phyloP scores from a whole-genome alignment of 2,888 invertebrate genomes.

The Ligdia adustata region DNA sequence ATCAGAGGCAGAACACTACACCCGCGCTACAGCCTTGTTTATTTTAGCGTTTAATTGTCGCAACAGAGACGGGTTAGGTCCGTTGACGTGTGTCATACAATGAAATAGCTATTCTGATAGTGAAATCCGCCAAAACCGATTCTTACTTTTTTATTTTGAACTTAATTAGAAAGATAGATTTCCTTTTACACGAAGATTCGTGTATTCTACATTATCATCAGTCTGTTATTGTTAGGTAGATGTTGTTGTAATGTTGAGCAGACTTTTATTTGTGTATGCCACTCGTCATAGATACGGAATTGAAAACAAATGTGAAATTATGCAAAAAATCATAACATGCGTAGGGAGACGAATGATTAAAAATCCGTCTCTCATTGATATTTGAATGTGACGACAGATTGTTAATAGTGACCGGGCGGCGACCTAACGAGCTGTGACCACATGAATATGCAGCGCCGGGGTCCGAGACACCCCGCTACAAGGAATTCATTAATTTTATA shows the following conservation, averaged over 20 bases:
- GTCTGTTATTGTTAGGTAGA: too few species aligned
- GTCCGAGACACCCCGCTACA: slow-evolving; percentile 48
- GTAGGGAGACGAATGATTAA: slow-evolving; percentile 28
- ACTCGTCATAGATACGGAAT: too few species aligned
- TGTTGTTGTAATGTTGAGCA: too few species aligned
- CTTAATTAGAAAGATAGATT: too few species aligned
- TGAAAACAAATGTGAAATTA: not conserved
- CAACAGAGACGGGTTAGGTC: slow-evolving; percentile 14
- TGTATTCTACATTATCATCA: too few species aligned
- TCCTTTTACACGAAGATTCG: too few species aligned
- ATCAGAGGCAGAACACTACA: slow-evolving; percentile 37
- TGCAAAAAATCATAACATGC: not conserved
- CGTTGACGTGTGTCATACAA: slow-evolving; percentile 6
- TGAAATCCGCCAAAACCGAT: too few species aligned
- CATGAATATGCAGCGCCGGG: slow-evolving; percentile 73
- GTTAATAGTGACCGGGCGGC: slow-evolving; percentile 71
- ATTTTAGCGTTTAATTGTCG: slow-evolving; percentile 37
- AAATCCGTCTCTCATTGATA: slow-evolving; percentile 19
- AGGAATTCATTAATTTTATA: slow-evolving; percentile 68
- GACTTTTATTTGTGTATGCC: too few species aligned
- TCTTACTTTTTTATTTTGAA: too few species aligned
- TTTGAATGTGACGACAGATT: slow-evolving; percentile 53
- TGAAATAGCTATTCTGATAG: too few species aligned
- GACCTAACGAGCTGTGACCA: slow-evolving; percentile 78
- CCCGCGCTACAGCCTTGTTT: slow-evolving; percentile 49